Conservation (phyloP, 2,797 vertebrate genomes). For the Melanogrammus aeglefinus region DNA sequence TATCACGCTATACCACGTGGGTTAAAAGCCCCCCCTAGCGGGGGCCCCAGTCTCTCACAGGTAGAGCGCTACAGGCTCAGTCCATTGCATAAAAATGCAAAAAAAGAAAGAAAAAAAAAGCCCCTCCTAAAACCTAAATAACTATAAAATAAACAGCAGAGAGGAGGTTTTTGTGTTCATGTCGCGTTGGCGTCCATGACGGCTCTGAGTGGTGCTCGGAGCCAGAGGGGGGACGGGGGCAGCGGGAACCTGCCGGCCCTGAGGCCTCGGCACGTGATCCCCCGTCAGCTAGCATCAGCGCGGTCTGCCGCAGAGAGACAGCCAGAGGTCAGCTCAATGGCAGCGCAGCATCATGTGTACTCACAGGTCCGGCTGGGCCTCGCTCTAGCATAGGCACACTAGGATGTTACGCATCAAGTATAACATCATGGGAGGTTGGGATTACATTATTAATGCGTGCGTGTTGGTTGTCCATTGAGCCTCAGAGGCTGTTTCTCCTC, state of each 20-base stretch:
- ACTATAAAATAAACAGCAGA: not conserved
- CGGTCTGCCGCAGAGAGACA: not conserved
- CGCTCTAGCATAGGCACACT: not conserved
- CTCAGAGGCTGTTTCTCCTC: not conserved
- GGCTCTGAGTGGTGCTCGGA: not conserved
- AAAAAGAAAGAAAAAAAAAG: too few relatives aligned
- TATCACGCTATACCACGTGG: too few relatives aligned
- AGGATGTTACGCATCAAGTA: not conserved
- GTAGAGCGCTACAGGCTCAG: too few relatives aligned
- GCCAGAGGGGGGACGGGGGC: not conserved
- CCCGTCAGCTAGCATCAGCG: not conserved
- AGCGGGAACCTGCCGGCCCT: not conserved
- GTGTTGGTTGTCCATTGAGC: not conserved
- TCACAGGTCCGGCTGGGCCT: not conserved
- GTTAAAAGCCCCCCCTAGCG: too few relatives aligned
- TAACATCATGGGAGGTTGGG: not conserved
- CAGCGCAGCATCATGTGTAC: not conserved
- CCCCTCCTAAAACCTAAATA: not conserved
- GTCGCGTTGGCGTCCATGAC: not conserved
- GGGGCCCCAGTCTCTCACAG: too few relatives aligned
- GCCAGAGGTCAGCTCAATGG: not conserved
- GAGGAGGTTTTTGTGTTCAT: not conserved
- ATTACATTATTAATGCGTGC: not conserved
- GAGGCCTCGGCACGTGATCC: not conserved
- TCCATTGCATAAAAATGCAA: too few relatives aligned